These are phyloP conservation scores for Epicauta chinensis DNA, from an alignment of 1,140 invertebrate genomes.

Conservation along the genomic window DNA sequence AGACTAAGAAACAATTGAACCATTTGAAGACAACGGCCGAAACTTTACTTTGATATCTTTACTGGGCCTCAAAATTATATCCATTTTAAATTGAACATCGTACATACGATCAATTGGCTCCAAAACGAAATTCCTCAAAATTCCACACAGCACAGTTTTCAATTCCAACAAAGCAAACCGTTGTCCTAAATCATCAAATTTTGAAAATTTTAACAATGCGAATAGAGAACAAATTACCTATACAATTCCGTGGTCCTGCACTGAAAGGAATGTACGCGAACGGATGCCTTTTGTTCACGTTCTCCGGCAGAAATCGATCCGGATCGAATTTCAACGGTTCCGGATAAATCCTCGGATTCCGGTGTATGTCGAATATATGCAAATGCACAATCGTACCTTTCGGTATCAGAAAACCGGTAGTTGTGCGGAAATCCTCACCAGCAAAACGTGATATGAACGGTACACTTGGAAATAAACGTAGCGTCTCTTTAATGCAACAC, in stretches of 20 bases:
- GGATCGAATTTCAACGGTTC: conserved; percentile 62
- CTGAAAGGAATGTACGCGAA: conserved; percentile 59
- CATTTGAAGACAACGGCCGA: no score
- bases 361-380: conserved; percentile 19
- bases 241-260: conserved; percentile 57
- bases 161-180: conserved; percentile 52
- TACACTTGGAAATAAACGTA: conserved; percentile 60
- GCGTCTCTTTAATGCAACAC: conserved; percentile 53
- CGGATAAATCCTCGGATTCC: conserved; percentile 43
- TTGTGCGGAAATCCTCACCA: conserved; percentile 44
- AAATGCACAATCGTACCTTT: conserved; percentile 1
- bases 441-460: conserved; percentile 55
- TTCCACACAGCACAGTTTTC: conserved; percentile 47
- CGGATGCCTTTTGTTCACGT: conserved; percentile 42
- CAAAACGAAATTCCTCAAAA: conserved; percentile 45
- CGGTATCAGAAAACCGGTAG: conserved; percentile 17
- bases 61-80: conserved; percentile 9
- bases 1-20: no score
- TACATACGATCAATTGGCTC: conserved; percentile 6
- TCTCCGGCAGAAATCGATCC: conserved; percentile 58
- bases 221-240: conserved; percentile 41
- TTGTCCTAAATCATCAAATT: conserved; percentile 37
- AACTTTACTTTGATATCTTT: conserved; percentile 1
- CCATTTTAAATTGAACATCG: conserved; percentile 10
- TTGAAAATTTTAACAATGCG: background rate